Evolutionary conservation across 2,797 vertebrate species (phyloP), one percentile per base, ranked within the genome.

Genomic region (Lacerta agilis): DNA sequence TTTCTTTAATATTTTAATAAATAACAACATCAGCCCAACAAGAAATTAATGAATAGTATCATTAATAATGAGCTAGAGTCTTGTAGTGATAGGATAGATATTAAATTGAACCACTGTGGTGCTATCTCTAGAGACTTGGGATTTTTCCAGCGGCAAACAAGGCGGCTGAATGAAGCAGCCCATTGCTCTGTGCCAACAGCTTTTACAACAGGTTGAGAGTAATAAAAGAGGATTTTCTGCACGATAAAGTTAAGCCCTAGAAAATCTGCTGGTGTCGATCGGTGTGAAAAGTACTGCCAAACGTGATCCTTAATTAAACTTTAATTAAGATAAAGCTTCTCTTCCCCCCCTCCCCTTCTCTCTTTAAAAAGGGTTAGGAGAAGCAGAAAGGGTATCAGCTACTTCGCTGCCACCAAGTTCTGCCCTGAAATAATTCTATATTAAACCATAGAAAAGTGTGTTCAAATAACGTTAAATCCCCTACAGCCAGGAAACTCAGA

Each of bases 41-140:
- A 99, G 98, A 99, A 99, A 99, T 99, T 98, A 99, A 99, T 99
- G 98, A 99, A 99, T 99, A 99, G 99, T 99, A 99, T 99, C 98
- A 99, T 99, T 99, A 99, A 99, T 99, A 99, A 99, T 99, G 98
- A 99, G 98, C 98, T 97, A 55, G 96, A 97, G 97, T 96, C 98
- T 98, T 98, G 98, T 98, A 98, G 98, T 98, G 98, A 98, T 98
- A 98, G 98, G 98, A 98, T 97, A 98, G 98, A 99, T 99, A 99
- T 99, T 99, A 99, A 99, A 99, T 99, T 99, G 98, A 98, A 98
- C 98, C 97, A 97, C 98, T 98, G 98, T 98, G 98, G 98, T 97
- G 97, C 97, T 97, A 97, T 98, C 99, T 99, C 99, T 96, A 95
- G 99, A 98, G 99, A 99, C 97, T 97, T 97, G 95, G 98, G 98